Evolutionary conservation across 2,888 invertebrate species (phyloP).

Genomic region (Tenthredo amoena): DNA sequence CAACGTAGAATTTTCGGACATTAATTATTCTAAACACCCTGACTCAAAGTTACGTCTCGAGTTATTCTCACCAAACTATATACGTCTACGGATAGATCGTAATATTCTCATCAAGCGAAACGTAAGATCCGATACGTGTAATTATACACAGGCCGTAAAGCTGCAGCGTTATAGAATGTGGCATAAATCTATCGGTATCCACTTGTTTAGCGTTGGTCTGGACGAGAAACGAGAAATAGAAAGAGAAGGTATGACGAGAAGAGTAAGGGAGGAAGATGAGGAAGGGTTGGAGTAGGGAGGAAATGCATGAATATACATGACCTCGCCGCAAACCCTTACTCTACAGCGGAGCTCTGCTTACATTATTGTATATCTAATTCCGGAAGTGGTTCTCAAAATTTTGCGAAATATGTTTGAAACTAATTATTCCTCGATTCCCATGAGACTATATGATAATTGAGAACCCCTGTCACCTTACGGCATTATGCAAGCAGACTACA

Average conservation of each 20-base stretch:
- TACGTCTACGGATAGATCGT: background rate
- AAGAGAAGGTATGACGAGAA: slow-evolving; percentile 57
- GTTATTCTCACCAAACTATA: background rate
- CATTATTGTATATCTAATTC: slow-evolving; percentile 79
- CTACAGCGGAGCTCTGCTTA: slow-evolving; percentile 77
- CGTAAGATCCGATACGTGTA: background rate
- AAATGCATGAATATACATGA: slow-evolving; percentile 78
- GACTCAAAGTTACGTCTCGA: background rate
- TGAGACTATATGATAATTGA: slow-evolving; percentile 55
- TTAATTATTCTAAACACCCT: background rate
- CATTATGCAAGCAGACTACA: slow-evolving; percentile 78
- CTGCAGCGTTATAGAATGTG: slow-evolving; percentile 59
- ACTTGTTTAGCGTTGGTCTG: slow-evolving; percentile 66
- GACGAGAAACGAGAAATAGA: slow-evolving; percentile 32
- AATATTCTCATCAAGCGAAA: background rate
- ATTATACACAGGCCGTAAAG: slow-evolving; percentile 60
- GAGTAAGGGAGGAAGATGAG: slow-evolving; percentile 79
- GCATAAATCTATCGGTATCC: slow-evolving; percentile 73
- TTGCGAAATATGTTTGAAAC: slow-evolving; percentile 56
- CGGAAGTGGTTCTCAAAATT: slow-evolving; percentile 75
- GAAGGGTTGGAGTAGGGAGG: slow-evolving; percentile 73
- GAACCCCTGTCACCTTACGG: slow-evolving; percentile 73
- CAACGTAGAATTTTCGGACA: background rate
- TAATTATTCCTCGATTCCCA: slow-evolving; percentile 38
- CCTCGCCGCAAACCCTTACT: slow-evolving; percentile 77